Base-by-base conservation (phyloP, 2,113 vertebrate species). In the Pelusios castaneus region DNA sequence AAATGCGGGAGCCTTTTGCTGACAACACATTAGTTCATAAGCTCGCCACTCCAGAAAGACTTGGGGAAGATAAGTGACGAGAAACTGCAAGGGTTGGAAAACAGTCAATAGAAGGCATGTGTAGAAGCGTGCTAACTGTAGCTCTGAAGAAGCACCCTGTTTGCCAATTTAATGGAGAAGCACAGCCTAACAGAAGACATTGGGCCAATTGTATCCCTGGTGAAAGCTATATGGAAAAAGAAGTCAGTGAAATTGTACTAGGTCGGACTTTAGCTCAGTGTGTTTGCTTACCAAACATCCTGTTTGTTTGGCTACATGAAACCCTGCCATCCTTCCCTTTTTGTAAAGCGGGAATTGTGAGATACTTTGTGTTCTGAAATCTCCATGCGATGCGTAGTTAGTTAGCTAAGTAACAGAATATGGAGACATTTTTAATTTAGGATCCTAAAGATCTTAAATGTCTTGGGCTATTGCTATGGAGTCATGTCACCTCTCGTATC, bases 41-140 rank as follows among this genome's bases (percentile, higher is more conserved):
- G 70, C 56, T 91, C 12, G 13, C 79, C 2, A 0, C 63, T 84
- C 76, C 49, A 31, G 45, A 80, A 87, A 49, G 16, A 47, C 31
- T 8, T 29, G 31, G 0, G 1, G 3, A 84, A 8, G 4, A 17
- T 12, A 29, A 70, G 24, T 55, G 80, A 51, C 19, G 2, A 34
- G 24, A 24, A 60, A 52, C n/a, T 67, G 41, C 27, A 34, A 38
- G 38, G 60, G 8, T 49, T 73, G 45, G 79, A 31, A 60, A 31
- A 24, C 73, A 27, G 7, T 27, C 41, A 45, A 45, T 45, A 24
- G 41, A 76, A 22, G 45, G 41, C 38, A 13, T 8, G 41, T 45
- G 22, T 43, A 27, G 22, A 75, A 43, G 10, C 3, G 22, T 43
- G 22, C 6, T 43, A 7, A 22, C 38, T 43, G 70, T 3, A 75